Evolutionary conservation across 2,888 invertebrate genomes (phyloP).

Genomic region (Ypsolopha sequella): DNA sequence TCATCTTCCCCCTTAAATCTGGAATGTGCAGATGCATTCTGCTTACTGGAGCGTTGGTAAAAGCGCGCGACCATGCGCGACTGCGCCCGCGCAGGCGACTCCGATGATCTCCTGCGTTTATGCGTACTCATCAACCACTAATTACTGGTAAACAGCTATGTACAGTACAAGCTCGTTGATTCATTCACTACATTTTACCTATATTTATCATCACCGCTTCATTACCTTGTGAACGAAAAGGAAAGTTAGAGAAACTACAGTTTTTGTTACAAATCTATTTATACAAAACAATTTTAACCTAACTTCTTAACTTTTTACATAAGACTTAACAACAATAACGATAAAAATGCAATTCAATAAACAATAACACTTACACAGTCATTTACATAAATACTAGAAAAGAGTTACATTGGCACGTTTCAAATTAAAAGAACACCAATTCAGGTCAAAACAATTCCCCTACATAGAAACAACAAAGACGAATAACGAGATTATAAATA

Average conservation of each 20-base stretch:
- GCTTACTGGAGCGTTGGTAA: slow-evolving; percentile 42
- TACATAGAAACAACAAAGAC: no score
- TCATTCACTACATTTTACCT: no score
- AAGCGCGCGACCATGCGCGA: slow-evolving; percentile 50
- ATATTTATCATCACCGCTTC: no score
- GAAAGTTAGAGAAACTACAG: no score
- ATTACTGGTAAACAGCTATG: not conserved
- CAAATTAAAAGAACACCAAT: not conserved
- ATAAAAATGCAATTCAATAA: not conserved
- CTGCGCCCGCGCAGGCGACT: slow-evolving; percentile 16
- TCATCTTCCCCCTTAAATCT: no score
- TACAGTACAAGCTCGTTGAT: no score
- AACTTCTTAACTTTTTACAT: slow-evolving; percentile 1
- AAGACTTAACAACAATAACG: not conserved
- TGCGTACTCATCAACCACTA: not conserved
- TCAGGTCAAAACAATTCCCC: no score
- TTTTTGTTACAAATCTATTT: not conserved
- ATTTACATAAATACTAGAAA: not conserved
- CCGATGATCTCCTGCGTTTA: slow-evolving; percentile 27
- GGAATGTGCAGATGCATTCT: slow-evolving; percentile 3
- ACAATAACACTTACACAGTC: not conserved
- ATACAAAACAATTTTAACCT: not conserved
- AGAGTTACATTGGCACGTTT: slow-evolving; percentile 2
- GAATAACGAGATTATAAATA: no score
- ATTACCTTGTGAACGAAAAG: no score